Conservation (phyloP, 2,888 invertebrate species). For the Plagodis pulveraria region DNA sequence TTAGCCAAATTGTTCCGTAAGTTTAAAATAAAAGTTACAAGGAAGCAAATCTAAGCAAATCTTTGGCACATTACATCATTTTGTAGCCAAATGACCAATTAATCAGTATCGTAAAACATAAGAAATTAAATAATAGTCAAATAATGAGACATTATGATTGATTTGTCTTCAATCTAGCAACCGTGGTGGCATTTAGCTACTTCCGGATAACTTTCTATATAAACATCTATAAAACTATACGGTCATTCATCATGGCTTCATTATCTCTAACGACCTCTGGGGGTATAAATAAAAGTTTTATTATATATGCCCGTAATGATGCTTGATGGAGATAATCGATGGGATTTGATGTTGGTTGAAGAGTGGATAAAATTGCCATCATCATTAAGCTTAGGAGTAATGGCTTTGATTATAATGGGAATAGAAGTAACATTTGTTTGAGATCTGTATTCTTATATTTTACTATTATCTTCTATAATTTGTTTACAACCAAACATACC, state of each 20-base stretch:
- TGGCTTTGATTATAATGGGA: neutral
- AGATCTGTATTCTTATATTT: neutral
- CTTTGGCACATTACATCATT: too few relatives aligned
- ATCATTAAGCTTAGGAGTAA: constrained; percentile 10
- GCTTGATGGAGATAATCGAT: constrained; percentile 26
- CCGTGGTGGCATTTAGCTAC: constrained; percentile 33
- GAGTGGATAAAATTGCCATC: constrained; percentile 11
- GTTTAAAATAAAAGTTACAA: too few relatives aligned
- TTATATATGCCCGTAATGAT: constrained; percentile 17
- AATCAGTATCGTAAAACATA: constrained; percentile 5
- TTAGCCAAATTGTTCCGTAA: too few relatives aligned
- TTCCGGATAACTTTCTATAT: constrained; percentile 51
- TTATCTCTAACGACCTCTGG: constrained; percentile 33
- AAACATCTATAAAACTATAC: constrained; percentile 43
- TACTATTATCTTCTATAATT: neutral
- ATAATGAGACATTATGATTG: constrained; percentile 39
- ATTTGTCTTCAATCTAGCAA: constrained; percentile 39
- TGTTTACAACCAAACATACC: neutral
- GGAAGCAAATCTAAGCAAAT: too few relatives aligned
- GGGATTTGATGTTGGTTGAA: constrained; percentile 8
- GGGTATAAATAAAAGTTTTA: constrained; percentile 30
- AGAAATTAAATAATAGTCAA: constrained; percentile 28
- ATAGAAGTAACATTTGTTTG: neutral
- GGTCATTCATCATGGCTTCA: constrained; percentile 37
- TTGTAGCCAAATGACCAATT: neutral